Percentiles rank a stretch among this genome's conserved stretches.
These are phyloP conservation scores for Euwallacea fornicatus DNA, from an alignment of 1,140 invertebrate species.

Conservation along the genomic window DNA sequence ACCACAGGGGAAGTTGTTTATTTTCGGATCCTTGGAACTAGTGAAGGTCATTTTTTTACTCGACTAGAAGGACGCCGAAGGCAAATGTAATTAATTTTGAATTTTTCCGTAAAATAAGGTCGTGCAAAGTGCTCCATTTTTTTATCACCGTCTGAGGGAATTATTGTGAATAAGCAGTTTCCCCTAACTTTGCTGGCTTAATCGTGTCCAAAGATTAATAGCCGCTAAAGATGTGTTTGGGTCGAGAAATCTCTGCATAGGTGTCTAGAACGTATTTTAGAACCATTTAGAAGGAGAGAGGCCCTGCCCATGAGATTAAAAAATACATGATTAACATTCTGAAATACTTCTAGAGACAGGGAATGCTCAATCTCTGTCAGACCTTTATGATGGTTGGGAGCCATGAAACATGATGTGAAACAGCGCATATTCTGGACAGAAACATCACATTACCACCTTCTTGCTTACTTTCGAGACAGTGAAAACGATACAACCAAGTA, in stretches of 20 bases:
- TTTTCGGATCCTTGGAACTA: not conserved
- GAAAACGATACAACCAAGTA: too few species aligned
- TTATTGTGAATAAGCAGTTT: not conserved
- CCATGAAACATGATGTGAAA: too few species aligned
- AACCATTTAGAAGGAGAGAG: not conserved
- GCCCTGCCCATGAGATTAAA: slow-evolving; percentile 7
- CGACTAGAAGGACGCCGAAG: too few species aligned
- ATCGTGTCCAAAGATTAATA: not conserved
- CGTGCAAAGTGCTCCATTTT: not conserved
- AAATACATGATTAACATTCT: not conserved
- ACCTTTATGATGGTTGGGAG: not conserved
- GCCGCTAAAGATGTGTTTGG: not conserved
- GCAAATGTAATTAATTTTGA: too few species aligned
- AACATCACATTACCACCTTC: too few species aligned
- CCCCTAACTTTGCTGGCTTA: not conserved
- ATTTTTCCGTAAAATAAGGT: too few species aligned
- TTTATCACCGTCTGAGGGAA: not conserved
- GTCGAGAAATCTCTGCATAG: not conserved
- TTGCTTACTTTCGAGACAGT: too few species aligned
- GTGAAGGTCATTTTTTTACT: not conserved
- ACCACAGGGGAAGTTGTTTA: too few species aligned
- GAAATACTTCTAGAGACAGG: not conserved
- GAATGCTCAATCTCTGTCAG: slow-evolving; percentile 14
- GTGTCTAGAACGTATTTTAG: not conserved
- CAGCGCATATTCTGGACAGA: too few species aligned